Evolutionary conservation across 2,797 vertebrate species (phyloP).

Genomic region (Hirundo rustica): DNA sequence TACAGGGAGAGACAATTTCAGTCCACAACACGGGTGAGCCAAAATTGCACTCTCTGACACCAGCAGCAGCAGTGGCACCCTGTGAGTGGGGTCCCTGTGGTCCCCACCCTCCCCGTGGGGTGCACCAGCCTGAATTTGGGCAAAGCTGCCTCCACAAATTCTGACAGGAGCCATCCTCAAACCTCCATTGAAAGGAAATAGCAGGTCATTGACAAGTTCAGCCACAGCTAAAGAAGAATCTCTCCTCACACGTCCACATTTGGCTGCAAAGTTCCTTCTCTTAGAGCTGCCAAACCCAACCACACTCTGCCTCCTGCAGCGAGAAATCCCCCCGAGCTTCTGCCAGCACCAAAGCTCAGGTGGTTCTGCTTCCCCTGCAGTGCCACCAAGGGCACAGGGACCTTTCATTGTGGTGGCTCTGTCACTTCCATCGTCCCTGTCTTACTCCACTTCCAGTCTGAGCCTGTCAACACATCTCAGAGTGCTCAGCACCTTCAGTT

Average conservation of each 20-base stretch:
- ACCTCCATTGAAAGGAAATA: not conserved
- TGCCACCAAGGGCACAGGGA: not conserved
- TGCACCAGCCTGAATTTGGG: not conserved
- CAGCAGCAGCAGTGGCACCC: not conserved
- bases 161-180: not conserved
- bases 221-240: not conserved
- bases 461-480: not conserved
- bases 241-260: not conserved
- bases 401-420: not conserved
- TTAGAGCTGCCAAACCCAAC: not conserved
- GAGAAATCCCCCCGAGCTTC: not conserved
- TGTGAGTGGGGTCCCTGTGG: accelerated
- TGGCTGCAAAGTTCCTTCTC: not conserved
- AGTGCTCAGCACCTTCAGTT: not conserved
- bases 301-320: not conserved
- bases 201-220: not conserved
- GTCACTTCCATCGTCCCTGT: not conserved
- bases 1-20: not conserved
- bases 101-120: not conserved
- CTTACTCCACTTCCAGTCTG: not conserved
- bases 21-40: not conserved
- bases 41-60: not conserved
- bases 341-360: not conserved
- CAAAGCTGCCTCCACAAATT: not conserved
- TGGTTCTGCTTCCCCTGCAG: not conserved